These are phyloP conservation scores for Caenorhabditis inopinata DNA, from an alignment of 1,140 invertebrate species.

Conservation along the genomic window DNA sequence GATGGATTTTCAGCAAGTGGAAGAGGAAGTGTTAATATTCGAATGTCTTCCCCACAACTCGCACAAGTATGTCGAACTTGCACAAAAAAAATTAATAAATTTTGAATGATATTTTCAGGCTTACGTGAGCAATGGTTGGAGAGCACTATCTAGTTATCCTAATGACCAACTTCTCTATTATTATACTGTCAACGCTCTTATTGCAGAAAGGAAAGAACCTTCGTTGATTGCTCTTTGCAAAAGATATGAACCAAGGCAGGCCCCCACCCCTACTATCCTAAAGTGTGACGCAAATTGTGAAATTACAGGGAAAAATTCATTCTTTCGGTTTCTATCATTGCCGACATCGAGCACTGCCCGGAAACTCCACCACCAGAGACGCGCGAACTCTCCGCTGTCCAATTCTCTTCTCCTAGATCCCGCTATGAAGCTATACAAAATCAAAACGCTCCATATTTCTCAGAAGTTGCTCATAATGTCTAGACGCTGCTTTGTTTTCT, in stretches of 20 bases:
- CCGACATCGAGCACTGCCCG: conserved; percentile 64
- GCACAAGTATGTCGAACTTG: conserved; percentile 36
- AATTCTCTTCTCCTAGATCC: conserved; percentile 23
- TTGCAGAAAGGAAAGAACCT: conserved; percentile 70
- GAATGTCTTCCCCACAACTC: conserved; percentile 53
- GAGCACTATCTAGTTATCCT: conserved; percentile 49
- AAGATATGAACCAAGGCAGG: conserved; percentile 80
- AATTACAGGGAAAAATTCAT: conserved; percentile 65
- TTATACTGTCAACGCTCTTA: conserved; percentile 58
- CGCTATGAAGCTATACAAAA: background rate
- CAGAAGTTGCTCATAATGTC: conserved; percentile 13
- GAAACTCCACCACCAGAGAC: conserved; percentile 63
- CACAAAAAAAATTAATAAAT: conserved; percentile 80
- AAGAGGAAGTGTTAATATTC: conserved; percentile 85
- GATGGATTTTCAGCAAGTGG: conserved; percentile 80
- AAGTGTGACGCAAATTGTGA: no score
- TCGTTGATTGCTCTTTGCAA: conserved; percentile 83
- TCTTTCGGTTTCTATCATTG: conserved; percentile 62
- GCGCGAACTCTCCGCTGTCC: background rate
- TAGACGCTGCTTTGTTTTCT: background rate
- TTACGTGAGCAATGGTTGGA: conserved; percentile 62
- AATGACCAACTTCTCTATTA: conserved; percentile 61
- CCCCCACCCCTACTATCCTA: no score
- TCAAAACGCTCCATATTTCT: conserved; percentile 15
- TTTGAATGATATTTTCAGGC: conserved; percentile 65